Percentiles rank a stretch among this genome's conserved stretches.
These are phyloP conservation scores for Osmoderma eremita DNA, from an alignment of 2,888 invertebrate species.

Conservation along the genomic window DNA sequence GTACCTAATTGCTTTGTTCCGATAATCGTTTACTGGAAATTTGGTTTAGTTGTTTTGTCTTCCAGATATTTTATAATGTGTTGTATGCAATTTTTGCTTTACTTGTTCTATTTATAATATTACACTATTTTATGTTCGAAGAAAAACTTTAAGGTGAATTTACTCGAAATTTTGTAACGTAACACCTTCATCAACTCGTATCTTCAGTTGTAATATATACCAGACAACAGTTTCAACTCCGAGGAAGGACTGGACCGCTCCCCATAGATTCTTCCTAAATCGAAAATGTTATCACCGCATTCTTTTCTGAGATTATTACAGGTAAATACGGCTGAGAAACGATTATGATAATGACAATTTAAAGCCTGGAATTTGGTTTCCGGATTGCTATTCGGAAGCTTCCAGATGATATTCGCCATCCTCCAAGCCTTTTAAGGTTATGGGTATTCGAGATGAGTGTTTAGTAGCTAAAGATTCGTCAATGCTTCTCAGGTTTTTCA, in stretches of 20 bases:
- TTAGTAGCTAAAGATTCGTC: conserved; percentile 49
- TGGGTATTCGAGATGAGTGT: conserved; percentile 47
- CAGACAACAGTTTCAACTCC: not conserved
- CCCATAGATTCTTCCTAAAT: conserved; percentile 1
- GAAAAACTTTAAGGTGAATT: no score
- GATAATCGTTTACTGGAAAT: no score
- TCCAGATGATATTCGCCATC: conserved; percentile 36
- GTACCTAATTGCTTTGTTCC: no score
- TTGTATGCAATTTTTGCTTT: no score
- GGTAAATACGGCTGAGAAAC: no score
- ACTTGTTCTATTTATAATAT: no score
- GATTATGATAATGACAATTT: conserved; percentile 37
- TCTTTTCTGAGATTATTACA: conserved; percentile 24
- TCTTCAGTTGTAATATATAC: no score
- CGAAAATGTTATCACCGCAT: not conserved
- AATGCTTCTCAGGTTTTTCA: conserved; percentile 52
- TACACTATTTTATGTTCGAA: no score
- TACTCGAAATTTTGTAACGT: no score
- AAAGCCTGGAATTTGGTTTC: conserved; percentile 45
- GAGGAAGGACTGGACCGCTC: not conserved
- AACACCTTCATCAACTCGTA: no score
- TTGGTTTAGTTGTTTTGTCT: no score
- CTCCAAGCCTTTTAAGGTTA: conserved; percentile 47
- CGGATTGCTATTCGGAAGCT: conserved; percentile 27
- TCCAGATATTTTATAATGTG: no score